Percentiles rank a stretch among this genome's conserved stretches.
Evolutionary conservation across 64 coral and sea anemone species (phyloP).

Genomic region (Pocillopora verrucosa): DNA sequence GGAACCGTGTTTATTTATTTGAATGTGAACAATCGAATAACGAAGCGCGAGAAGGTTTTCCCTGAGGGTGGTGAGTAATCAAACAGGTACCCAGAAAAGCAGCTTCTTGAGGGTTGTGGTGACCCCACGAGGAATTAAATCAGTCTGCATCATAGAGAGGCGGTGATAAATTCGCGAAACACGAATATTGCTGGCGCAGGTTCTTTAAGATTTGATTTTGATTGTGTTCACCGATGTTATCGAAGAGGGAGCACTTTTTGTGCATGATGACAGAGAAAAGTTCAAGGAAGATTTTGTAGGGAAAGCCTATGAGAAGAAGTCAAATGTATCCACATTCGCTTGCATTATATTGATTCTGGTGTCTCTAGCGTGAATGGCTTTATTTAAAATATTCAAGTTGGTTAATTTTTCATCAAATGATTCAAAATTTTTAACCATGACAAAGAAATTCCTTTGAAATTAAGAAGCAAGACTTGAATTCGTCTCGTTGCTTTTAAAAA

Average conservation of each 20-base stretch:
- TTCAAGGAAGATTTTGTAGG: too few relatives aligned
- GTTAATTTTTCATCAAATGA: too few relatives aligned
- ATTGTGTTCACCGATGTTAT: too few relatives aligned
- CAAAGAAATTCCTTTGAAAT: slow-evolving; percentile 10
- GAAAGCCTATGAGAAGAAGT: background rate
- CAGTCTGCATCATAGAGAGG: background rate
- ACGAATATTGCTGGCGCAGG: too few relatives aligned
- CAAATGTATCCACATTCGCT: background rate
- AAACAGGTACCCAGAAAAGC: background rate
- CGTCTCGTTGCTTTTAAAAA: too few relatives aligned
- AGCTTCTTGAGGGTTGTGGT: background rate
- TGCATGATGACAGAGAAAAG: too few relatives aligned
- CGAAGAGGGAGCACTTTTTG: too few relatives aligned
- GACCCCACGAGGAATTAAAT: background rate
- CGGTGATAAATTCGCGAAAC: too few relatives aligned
- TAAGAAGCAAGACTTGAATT: background rate
- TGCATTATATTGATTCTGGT: background rate
- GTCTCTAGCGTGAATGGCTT: background rate
- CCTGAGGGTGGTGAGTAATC: background rate
- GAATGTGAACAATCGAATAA: slow-evolving; percentile 5
- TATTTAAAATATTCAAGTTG: background rate
- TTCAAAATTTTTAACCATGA: too few relatives aligned
- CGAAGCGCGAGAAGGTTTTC: slow-evolving; percentile 1
- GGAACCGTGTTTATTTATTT: slow-evolving; percentile 24
- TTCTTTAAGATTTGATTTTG: too few relatives aligned